phyloP scores from a whole-genome alignment of 2,113 vertebrate genomes.

The Oenanthe melanoleuca region DNA sequence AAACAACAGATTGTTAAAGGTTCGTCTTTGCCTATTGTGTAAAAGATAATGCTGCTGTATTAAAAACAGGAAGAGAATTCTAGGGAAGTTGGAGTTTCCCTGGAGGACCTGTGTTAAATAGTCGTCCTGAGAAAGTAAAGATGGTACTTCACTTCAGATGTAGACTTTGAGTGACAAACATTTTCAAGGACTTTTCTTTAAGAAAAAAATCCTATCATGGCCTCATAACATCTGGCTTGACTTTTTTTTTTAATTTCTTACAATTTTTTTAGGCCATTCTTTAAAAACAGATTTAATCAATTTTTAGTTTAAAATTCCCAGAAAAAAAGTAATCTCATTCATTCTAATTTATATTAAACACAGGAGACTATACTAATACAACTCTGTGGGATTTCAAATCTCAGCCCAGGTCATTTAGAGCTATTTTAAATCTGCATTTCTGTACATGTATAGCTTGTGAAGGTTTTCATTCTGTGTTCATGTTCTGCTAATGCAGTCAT shows the following conservation, averaged over 20 bases:
- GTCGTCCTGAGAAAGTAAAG: not conserved
- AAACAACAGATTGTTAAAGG: not conserved
- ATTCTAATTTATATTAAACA: conserved; percentile 1
- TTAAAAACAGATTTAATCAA: not conserved
- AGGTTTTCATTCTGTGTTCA: not conserved
- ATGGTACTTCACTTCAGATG: not conserved
- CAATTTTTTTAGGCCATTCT: not conserved
- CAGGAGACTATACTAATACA: not conserved
- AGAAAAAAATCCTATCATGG: not conserved
- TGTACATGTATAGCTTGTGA: accelerated
- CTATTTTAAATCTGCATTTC: not conserved
- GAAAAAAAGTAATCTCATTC: not conserved
- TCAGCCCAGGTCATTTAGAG: not conserved
- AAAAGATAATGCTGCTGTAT: not conserved
- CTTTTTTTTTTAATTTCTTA: not conserved
- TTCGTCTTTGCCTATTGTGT: not conserved
- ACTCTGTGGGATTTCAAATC: conserved; percentile 14
- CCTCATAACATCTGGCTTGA: not conserved
- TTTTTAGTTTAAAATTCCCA: not conserved
- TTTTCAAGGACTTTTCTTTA: not conserved
- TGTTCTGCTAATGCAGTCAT: not conserved
- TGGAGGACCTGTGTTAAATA: not conserved
- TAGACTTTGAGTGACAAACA: not conserved
- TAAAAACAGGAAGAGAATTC: not conserved
- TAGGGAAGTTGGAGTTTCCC: not conserved